Percentiles rank a stretch among this genome's conserved stretches.
Conservation (phyloP, 2,113 vertebrate species). For the Verasper variegatus region DNA sequence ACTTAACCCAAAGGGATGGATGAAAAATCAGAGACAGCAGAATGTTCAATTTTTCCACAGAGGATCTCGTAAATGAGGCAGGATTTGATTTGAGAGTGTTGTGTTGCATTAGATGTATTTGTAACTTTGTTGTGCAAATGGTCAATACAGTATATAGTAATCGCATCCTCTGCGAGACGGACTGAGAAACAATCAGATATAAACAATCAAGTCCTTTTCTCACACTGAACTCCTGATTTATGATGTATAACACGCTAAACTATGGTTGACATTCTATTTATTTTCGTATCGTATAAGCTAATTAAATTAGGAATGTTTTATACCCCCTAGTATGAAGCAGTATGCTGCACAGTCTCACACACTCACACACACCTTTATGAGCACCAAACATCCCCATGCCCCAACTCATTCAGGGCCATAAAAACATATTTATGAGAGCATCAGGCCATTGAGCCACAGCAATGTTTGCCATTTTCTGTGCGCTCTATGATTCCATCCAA, state of each 20-base stretch:
- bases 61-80: slow-evolving; percentile 61
- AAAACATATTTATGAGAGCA: slow-evolving; percentile 85
- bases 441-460: slow-evolving; percentile 81
- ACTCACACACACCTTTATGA: slow-evolving; percentile 69
- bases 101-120: slow-evolving; percentile 65
- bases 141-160: slow-evolving; percentile 47
- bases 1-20: slow-evolving; percentile 78
- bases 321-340: slow-evolving; percentile 63
- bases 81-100: slow-evolving; percentile 71
- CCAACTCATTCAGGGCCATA: slow-evolving; percentile 75
- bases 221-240: slow-evolving; percentile 53
- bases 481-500: slow-evolving; percentile 80
- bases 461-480: slow-evolving; percentile 83
- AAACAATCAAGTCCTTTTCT: slow-evolving; percentile 61
- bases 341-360: slow-evolving; percentile 57
- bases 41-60: slow-evolving; percentile 65
- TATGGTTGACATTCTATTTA: slow-evolving; percentile 72
- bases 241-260: slow-evolving; percentile 48
- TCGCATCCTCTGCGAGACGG: slow-evolving; percentile 29
- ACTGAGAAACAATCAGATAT: slow-evolving; percentile 42
- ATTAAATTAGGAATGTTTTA: slow-evolving; percentile 81
- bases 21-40: slow-evolving; percentile 71
- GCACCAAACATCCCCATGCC: slow-evolving; percentile 72
- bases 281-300: slow-evolving; percentile 72
- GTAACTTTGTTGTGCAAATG: slow-evolving; percentile 66